Evolutionary conservation across 2,888 invertebrate species (phyloP), one percentile per base, ranked within the genome.

Genomic region (Pycnomerus fuliginosus): DNA sequence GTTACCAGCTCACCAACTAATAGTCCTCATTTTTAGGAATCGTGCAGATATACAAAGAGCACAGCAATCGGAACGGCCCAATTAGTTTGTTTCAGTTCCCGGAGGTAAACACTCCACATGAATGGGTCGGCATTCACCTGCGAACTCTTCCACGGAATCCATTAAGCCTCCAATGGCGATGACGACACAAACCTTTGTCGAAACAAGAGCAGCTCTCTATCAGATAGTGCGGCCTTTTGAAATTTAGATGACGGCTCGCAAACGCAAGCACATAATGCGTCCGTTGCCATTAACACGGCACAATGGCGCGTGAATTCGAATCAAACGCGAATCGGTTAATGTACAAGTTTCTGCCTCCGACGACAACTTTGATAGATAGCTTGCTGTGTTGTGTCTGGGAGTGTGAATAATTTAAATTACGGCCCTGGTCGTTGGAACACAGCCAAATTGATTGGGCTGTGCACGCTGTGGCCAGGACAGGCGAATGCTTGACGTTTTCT

Each of bases 201-300:
- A 40, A 32, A 40, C 40, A 45, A 40, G 36, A 45, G 34, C 35
- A 32, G 23, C 40, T 32, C 38, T 44, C 38, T 44, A 35, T 43
- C 42, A 35, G 42, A 36, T 43, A 41, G 36, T 22, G 25, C 36
- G 27, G 35, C 31, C 42, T 43, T 43, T 43, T 36, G 42, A 43
- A 43, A 43, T 43, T 43, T 36, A 36, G 42, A 43, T 43, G 42
- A 43, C 36, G 36, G 30, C 27, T 41, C 16, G 41, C 41, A 33
- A 40, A 41, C 41, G 34, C 22, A 33, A 34, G 41, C 41, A 41
- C 34, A 41, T 41, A 41, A 41, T 41, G 41, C 41, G 34, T 34
- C 41, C 41, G 33, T 34, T 34, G 28, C 41, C 41, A 29, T 41
- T 34, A 41, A 28, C 27, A 15, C 14, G 16, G 17, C 25, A 41